Conservation (phyloP, 2,797 vertebrate species). For the Thamnophis elegans region DNA sequence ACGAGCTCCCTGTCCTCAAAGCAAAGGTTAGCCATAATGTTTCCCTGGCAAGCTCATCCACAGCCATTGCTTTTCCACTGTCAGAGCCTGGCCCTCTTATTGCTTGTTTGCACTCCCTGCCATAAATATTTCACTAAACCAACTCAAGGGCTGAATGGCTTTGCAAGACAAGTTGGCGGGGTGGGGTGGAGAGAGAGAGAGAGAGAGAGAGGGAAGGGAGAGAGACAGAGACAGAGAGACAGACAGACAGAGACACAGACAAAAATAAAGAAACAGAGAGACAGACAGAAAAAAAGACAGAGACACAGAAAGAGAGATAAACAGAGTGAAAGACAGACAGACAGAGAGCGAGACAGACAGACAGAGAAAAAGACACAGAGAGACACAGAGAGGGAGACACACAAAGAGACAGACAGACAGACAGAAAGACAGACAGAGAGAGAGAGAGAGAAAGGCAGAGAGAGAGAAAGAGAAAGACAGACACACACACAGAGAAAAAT, state of each 20-base stretch:
- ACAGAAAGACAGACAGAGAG: fast-evolving
- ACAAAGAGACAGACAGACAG: fast-evolving
- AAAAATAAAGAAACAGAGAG: fast-evolving
- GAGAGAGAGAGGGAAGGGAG: too few relatives aligned
- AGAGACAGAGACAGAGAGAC: too few relatives aligned
- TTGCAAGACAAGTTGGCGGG: not conserved
- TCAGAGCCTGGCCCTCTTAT: slow-evolving; percentile 37
- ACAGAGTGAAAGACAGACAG: fast-evolving
- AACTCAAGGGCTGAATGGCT: not conserved
- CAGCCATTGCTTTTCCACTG: slow-evolving; percentile 42
- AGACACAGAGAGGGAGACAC: too few relatives aligned
- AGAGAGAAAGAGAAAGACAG: too few relatives aligned
- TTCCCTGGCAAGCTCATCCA: slow-evolving; percentile 54
- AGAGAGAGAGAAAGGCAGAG: too few relatives aligned
- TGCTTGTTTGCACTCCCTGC: slow-evolving; percentile 37
- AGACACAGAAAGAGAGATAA: too few relatives aligned
- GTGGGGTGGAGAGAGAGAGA: too few relatives aligned
- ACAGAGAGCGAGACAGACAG: too few relatives aligned
- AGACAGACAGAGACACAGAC: fast-evolving
- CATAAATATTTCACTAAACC: slow-evolving; percentile 54
- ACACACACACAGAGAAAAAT: fast-evolving
- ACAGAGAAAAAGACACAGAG: too few relatives aligned
- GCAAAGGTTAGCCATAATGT: slow-evolving; percentile 47
- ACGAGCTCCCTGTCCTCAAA: slow-evolving; percentile 43
- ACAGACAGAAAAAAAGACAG: too few relatives aligned